A percentile compares a stretch with the other conserved stretches of the same genome.
phyloP scores from a whole-genome alignment of 2,113 vertebrate species.

The Antechinus stuartii region DNA sequence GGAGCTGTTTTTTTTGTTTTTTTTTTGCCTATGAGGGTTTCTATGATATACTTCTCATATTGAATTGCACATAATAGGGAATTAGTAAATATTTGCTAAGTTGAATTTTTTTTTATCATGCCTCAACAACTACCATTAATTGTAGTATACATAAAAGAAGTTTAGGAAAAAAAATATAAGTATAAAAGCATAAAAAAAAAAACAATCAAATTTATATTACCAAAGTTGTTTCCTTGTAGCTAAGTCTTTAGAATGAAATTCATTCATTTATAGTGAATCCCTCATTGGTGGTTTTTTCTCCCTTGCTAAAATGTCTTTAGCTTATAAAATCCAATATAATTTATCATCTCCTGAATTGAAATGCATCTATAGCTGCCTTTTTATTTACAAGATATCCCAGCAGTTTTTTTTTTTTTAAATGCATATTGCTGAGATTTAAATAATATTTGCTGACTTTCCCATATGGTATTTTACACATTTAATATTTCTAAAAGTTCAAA shows the following conservation, averaged over 20 bases:
- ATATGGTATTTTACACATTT: neutral
- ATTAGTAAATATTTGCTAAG: slow-evolving; percentile 29
- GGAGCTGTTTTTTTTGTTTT: neutral
- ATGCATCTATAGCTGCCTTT: neutral
- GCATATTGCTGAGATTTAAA: neutral
- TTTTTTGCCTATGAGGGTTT: neutral
- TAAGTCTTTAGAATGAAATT: neutral
- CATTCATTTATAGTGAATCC: neutral
- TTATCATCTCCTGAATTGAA: neutral
- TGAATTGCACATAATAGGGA: neutral
- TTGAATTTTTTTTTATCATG: neutral
- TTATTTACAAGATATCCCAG: neutral
- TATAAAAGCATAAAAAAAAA: neutral
- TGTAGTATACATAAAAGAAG: neutral
- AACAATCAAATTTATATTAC: neutral
- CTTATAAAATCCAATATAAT: neutral
- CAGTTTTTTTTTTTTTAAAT: neutral
- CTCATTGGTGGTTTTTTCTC: neutral
- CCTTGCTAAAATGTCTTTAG: neutral
- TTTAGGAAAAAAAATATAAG: neutral
- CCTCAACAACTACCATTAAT: neutral
- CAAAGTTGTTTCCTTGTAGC: neutral
- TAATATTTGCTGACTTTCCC: neutral
- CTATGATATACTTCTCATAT: neutral
- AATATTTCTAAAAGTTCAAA: neutral